A percentile compares a stretch with the other conserved stretches of the same genome.
Evolutionary conservation across 2,797 vertebrate genomes (phyloP).

Genomic region (Muraenolepis orangiensis): DNA sequence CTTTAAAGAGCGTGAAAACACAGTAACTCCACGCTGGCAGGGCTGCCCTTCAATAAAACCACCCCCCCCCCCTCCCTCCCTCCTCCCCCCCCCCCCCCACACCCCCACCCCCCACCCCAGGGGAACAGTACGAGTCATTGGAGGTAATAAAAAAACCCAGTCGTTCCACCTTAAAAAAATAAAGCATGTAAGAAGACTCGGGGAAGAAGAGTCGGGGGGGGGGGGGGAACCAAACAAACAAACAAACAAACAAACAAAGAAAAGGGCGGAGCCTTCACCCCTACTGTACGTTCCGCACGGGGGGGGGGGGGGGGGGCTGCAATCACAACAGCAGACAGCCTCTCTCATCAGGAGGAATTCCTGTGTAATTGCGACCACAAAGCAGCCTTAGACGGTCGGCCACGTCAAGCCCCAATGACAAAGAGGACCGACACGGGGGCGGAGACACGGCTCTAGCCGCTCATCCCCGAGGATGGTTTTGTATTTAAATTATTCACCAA

Average conservation of each 20-base stretch:
- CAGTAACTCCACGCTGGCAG: background rate
- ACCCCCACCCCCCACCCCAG: conserved; percentile 3
- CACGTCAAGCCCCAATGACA: background rate
- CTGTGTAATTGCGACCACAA: conserved; percentile 33
- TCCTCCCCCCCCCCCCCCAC: background rate
- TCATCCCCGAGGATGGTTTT: background rate
- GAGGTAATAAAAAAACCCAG: conserved; percentile 32
- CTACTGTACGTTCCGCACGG: conserved; percentile 23
- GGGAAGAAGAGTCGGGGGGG: background rate
- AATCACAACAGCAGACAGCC: conserved; percentile 34
- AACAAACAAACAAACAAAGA: conserved; percentile 17
- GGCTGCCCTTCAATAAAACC: conserved; percentile 47
- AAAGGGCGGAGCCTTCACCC: conserved; percentile 11
- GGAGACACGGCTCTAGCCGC: too few species aligned
- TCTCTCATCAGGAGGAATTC: conserved; percentile 32
- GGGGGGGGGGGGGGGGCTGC: too few species aligned
- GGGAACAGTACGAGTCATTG: conserved; percentile 23
- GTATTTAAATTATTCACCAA: background rate
- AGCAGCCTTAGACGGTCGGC: conserved; percentile 42
- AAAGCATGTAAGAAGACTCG: background rate
- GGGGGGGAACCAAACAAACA: too few species aligned
- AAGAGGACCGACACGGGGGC: background rate
- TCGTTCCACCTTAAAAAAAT: conserved; percentile 30
- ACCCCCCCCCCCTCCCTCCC: background rate
- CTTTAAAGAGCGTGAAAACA: background rate